These are phyloP conservation scores for Lindbergichthys nudifrons DNA, from an alignment of 2,797 vertebrate genomes.

Conservation along the genomic window DNA sequence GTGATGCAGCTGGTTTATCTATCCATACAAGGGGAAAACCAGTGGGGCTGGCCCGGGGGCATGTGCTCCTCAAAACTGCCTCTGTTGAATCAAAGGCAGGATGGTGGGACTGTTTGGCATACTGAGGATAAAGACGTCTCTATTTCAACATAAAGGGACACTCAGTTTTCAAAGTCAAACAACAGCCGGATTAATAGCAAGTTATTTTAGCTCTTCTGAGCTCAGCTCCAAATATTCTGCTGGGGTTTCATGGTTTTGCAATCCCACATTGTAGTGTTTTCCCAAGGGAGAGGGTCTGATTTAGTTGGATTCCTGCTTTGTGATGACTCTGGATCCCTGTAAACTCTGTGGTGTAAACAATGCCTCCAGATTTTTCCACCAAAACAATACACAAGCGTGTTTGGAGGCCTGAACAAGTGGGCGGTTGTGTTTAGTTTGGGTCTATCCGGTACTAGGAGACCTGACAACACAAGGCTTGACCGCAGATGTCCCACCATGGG, in stretches of 20 bases:
- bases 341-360: conserved; percentile 80
- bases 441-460: conserved; percentile 77
- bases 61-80: conserved; percentile 60
- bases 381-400: conserved; percentile 64
- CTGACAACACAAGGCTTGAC: conserved; percentile 72
- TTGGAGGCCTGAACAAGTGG: conserved; percentile 72
- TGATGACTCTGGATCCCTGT: conserved; percentile 75
- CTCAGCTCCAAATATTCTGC: conserved; percentile 38
- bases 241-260: conserved; percentile 61
- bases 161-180: conserved; percentile 33
- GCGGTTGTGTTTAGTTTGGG: conserved; percentile 76
- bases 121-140: conserved; percentile 54
- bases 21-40: conserved; percentile 61
- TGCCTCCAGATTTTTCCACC: conserved; percentile 75
- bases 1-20: conserved; percentile 81
- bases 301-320: conserved; percentile 69
- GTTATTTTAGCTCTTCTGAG: conserved; percentile 59
- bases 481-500: conserved; percentile 63
- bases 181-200: conserved; percentile 41
- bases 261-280: conserved; percentile 63
- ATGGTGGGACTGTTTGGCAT: conserved; percentile 45
- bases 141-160: conserved; percentile 31
- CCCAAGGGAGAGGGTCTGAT: conserved; percentile 68
- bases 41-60: conserved; percentile 43
- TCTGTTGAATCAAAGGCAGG: conserved; percentile 68